Evolutionary conservation across 2,113 vertebrate species (phyloP), one percentile per base, ranked within the genome.

Genomic region (Spea bombifrons): DNA sequence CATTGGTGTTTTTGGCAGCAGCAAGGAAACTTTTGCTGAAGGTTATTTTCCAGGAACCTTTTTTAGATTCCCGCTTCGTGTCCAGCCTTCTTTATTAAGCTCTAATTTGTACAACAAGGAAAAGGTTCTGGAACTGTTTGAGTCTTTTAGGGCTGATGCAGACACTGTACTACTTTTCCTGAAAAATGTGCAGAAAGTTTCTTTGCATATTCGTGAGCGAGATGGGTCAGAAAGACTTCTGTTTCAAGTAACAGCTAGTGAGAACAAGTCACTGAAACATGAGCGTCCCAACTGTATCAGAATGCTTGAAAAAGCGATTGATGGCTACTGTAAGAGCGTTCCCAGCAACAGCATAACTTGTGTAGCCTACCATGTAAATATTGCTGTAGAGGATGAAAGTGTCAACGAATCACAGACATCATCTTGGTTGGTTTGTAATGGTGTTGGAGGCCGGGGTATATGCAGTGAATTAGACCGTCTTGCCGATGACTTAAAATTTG

Each of bases 151-250:
- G 86, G 95, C 95, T 0, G 97, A 99, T 17, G 97, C 97, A 0
- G 97, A 98, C 87, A 99, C 97, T 0, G 95, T 99, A 1, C 88
- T 99, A 65, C 93, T 99, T 13, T 99, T 99, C 76, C 89, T 99
- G 57, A 98, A 96, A 83, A 98, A 94, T 0, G 96, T 99, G 67
- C 94, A 97, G 84, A 93, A 92, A 67, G 93, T 99, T 53, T 98
- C 97, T 1, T 82, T 99, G 82, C 92, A 97, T 0, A 84, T 96
- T 71, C 91, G 96, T 1, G 96, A 98, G 83, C 90, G 91, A 0
- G 93, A 96, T 59, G 97, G 97, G 30, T 94, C 91, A 0, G 96
- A 99, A 75, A 93, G 90, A 48, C 89, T 96, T 81, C 85, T 98
- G 76, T 99, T 98, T 83, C 92, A 94, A 86, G 97, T 98, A 47